These are phyloP conservation scores for Smutsia temminckii DNA, from an alignment of 2,797 vertebrate species.

Conservation along the genomic window DNA sequence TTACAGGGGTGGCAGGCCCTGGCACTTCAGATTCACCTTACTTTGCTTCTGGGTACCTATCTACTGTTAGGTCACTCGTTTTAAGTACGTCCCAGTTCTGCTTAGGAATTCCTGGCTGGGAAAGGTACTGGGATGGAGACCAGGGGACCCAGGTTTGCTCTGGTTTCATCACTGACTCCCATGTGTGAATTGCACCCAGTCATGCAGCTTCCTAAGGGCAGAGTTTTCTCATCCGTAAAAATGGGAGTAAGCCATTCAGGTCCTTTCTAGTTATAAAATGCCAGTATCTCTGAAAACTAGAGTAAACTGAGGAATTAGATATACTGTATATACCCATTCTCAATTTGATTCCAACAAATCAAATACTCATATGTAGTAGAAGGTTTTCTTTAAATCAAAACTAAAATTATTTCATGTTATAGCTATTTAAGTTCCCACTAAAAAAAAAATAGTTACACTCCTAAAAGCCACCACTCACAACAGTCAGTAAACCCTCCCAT, in stretches of 20 bases:
- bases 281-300: not conserved
- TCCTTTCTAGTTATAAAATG: not conserved
- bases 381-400: not conserved
- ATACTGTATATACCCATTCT: not conserved
- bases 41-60: not conserved
- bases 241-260: not conserved
- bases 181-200: not conserved
- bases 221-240: not conserved
- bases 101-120: not conserved
- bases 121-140: not conserved
- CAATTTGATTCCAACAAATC: not conserved
- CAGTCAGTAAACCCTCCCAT: not conserved
- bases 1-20: rapidly evolving
- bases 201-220: not conserved
- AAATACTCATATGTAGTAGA: not conserved
- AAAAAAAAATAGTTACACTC: not conserved
- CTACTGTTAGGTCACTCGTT: too few relatives aligned
- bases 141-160: not conserved
- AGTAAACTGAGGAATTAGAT: not conserved
- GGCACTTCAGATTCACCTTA: rapidly evolving
- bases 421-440: not conserved
- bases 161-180: not conserved
- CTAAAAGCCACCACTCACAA: not conserved
- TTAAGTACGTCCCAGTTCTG: not conserved
- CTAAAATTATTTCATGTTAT: not conserved